These are phyloP conservation scores for Allophyes oxyacanthae DNA, from an alignment of 2,888 invertebrate species.

Conservation along the genomic window DNA sequence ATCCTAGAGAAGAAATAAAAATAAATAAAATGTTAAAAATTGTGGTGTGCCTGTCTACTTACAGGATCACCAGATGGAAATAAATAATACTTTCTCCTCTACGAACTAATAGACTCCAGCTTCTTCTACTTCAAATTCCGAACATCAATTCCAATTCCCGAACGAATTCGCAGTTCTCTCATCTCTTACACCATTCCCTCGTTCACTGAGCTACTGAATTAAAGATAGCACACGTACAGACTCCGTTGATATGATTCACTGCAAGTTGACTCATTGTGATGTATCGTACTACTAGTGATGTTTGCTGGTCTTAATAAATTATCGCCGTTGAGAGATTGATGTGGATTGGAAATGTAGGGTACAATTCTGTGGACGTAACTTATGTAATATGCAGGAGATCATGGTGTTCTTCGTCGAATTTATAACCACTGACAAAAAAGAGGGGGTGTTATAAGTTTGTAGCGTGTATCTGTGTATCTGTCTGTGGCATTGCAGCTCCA, in stretches of 20 bases:
- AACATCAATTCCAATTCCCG: too few relatives aligned
- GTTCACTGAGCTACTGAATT: constrained; percentile 73
- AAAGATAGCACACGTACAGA: constrained; percentile 76
- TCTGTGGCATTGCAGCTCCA: too few relatives aligned
- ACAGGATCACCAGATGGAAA: too few relatives aligned
- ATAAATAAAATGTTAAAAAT: too few relatives aligned
- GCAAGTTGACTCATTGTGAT: constrained; percentile 58
- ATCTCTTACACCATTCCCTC: constrained; percentile 13
- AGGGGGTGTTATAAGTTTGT: too few relatives aligned
- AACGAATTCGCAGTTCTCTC: neutral
- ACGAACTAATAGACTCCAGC: too few relatives aligned
- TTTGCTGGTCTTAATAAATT: constrained; percentile 45
- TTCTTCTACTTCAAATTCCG: too few relatives aligned
- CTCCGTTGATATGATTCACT: constrained; percentile 61
- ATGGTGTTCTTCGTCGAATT: neutral
- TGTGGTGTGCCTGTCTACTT: too few relatives aligned
- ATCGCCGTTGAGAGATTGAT: constrained; percentile 49
- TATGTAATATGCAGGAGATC: constrained; percentile 26
- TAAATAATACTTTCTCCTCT: too few relatives aligned
- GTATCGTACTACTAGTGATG: constrained; percentile 37
- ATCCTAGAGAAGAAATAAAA: too few relatives aligned
- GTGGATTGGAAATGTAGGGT: neutral
- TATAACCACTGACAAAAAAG: too few relatives aligned
- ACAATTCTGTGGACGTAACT: constrained; percentile 13
- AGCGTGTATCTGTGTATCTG: too few relatives aligned